phyloP scores from a whole-genome alignment of 2,888 invertebrate genomes.

The Caenorhabditis parvicauda region DNA sequence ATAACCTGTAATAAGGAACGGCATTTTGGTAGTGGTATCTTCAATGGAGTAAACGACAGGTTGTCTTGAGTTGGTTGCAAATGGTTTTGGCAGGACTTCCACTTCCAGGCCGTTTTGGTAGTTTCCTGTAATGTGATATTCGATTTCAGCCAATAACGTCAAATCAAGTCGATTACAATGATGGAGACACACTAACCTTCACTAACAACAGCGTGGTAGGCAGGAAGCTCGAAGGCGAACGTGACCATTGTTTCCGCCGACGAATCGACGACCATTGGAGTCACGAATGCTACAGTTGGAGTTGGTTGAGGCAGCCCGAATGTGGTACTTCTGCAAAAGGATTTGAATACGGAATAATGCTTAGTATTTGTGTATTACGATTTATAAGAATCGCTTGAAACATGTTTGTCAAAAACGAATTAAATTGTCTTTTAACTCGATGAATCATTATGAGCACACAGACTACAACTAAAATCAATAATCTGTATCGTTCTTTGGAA shows the following conservation, averaged over 20 bases:
- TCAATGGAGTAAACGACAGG: slow-evolving; percentile 21
- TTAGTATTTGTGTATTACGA: too few species aligned
- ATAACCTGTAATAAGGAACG: slow-evolving; percentile 11
- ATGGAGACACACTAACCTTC: too few species aligned
- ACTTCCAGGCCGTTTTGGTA: slow-evolving; percentile 47
- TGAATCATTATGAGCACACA: too few species aligned
- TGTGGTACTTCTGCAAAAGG: background rate
- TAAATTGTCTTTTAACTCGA: too few species aligned
- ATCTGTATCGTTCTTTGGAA: too few species aligned
- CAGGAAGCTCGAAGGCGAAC: slow-evolving; percentile 16
- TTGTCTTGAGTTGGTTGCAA: slow-evolving; percentile 14
- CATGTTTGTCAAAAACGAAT: too few species aligned
- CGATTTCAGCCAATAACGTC: too few species aligned
- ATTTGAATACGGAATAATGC: too few species aligned
- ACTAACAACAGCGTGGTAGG: slow-evolving; percentile 33
- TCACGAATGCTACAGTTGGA: slow-evolving; percentile 4
- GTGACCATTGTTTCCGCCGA: background rate
- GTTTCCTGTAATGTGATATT: too few species aligned
- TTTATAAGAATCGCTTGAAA: too few species aligned
- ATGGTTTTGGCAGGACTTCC: slow-evolving; percentile 35
- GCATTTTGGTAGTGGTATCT: slow-evolving; percentile 18
- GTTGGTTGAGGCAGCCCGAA: background rate
- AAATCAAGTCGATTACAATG: too few species aligned
- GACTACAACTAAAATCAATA: too few species aligned
- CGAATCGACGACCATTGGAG: background rate